Percentiles rank a stretch among this genome's conserved stretches.
These are phyloP conservation scores for Aurelia sp. DNA, from an alignment of 30 jellyfish, hydroid and myxozoan genomes.

Conservation along the genomic window DNA sequence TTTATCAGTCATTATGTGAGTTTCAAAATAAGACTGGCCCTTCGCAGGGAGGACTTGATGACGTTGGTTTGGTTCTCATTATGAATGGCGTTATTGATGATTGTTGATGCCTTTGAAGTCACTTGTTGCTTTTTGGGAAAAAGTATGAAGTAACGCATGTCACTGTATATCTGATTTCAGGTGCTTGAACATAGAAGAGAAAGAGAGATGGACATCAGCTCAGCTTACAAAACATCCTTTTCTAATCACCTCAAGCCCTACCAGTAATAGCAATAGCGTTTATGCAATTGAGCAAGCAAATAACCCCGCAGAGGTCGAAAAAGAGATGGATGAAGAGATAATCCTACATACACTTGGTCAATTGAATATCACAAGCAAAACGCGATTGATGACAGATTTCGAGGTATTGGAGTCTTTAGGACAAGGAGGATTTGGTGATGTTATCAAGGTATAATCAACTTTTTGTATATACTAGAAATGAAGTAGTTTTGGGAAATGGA, in stretches of 20 bases:
- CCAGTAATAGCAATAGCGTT: neutral
- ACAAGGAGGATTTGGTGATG: slow-evolving; percentile 98
- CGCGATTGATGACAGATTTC: slow-evolving; percentile 90
- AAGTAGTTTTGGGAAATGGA: neutral
- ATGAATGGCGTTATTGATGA: too few relatives aligned
- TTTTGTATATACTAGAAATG: too few relatives aligned
- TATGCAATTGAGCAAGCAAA: slow-evolving; percentile 8
- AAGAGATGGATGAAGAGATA: slow-evolving; percentile 48
- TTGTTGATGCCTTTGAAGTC: too few relatives aligned
- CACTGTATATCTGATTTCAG: slow-evolving; percentile 9
- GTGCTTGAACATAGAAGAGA: slow-evolving; percentile 85
- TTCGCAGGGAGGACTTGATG: too few relatives aligned
- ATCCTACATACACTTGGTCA: slow-evolving; percentile 48
- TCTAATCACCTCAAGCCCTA: slow-evolving; percentile 25
- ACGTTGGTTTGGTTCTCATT: too few relatives aligned
- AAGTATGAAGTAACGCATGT: too few relatives aligned
- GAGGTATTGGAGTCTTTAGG: slow-evolving; percentile 88
- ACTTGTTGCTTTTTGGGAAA: too few relatives aligned
- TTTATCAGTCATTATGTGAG: too few relatives aligned
- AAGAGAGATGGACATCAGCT: slow-evolving; percentile 68
- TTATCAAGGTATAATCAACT: slow-evolving; percentile 65
- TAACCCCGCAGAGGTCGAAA: slow-evolving; percentile 38
- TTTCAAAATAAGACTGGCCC: too few relatives aligned
- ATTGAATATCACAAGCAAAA: slow-evolving; percentile 60
- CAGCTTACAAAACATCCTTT: slow-evolving; percentile 83